Percentiles rank a stretch among this genome's conserved stretches.
phyloP scores from a whole-genome alignment of 2,113 vertebrate species.

The Solea senegalensis region DNA sequence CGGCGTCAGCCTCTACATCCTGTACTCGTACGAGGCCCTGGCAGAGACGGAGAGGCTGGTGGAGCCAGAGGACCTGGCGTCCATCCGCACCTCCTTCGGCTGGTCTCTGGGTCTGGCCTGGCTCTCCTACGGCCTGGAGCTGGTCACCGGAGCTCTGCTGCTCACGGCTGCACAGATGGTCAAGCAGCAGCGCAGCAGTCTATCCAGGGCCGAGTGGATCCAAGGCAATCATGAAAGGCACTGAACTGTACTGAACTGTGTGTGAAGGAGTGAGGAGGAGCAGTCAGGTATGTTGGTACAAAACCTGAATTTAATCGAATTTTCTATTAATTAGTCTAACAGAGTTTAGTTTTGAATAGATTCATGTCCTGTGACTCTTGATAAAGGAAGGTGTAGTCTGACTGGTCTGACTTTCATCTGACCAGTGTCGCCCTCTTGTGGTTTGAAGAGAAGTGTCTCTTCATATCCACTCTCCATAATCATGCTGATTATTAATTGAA shows the following conservation, averaged over 20 bases:
- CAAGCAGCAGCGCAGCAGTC: slow-evolving; percentile 31
- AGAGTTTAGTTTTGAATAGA: no score
- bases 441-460: no score
- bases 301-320: no score
- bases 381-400: no score
- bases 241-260: neutral
- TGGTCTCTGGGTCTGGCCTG: slow-evolving; percentile 81
- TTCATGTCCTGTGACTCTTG: no score
- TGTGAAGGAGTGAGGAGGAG: neutral
- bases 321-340: no score
- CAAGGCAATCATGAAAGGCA: neutral
- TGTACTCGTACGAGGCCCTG: slow-evolving; percentile 78
- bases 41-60: slow-evolving; percentile 61
- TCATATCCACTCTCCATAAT: no score
- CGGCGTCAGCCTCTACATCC: slow-evolving; percentile 78
- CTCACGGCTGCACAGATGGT: slow-evolving; percentile 48
- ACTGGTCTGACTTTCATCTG: no score
- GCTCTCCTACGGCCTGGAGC: slow-evolving; percentile 79
- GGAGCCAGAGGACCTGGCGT: slow-evolving; percentile 49
- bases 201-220: slow-evolving; percentile 3
- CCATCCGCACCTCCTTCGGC: slow-evolving; percentile 72
- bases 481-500: no score
- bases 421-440: no score
- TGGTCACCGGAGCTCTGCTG: slow-evolving; percentile 60
- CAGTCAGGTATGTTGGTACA: no score